Base-by-base conservation (phyloP, 1,140 invertebrate species). In the Venturia canescens region DNA sequence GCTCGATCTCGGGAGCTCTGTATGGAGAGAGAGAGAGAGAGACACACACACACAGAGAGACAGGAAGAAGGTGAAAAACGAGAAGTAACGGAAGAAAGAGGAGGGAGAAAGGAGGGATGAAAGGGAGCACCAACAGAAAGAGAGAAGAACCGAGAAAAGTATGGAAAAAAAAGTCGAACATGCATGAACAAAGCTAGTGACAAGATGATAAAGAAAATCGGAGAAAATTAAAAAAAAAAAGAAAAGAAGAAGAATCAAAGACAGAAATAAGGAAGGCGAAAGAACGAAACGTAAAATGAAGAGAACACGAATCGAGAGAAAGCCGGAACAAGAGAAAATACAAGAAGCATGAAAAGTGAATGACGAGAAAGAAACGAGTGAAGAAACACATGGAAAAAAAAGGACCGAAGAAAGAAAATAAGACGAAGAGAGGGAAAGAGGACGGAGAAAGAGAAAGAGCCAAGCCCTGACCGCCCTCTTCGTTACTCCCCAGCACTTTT, bases 1-100 rank as follows among this genome's bases (percentile, higher is more conserved):
- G 84, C 18, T 57, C 53, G 53, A 57, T 57, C 84, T 18, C 67
- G 7, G 27, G 67, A 70, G 67, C 18, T 18, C 7, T 44, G 38
- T 44, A 57, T n/a, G 21, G 53, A 57, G 13, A 57, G 9, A 57
- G 11, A 57, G 18, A 23, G 9, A 13, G 7, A n/a, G 18, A 57
- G n/a, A n/a, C n/a, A n/a, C n/a, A n/a, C n/a, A n/a, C n/a, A n/a
- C n/a, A n/a, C n/a, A n/a, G n/a, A n/a, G 9, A 57, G 11, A 57
- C 53, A 23, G 9, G 21, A 21, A n/a, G 18, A 57, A 57, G 18
- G 18, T 21, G 53, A 57, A 57, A n/a, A 57, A 44, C 38, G 7
- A 44, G 11, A 44, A 44, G 38, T 44, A 11, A 4, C 38, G 38
- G 11, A 44, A 44, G 38, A 44, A 44, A 11, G 38, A 44, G 38